Base-by-base conservation (phyloP, 2,113 vertebrate species). In the Thalassoma bifasciatum region DNA sequence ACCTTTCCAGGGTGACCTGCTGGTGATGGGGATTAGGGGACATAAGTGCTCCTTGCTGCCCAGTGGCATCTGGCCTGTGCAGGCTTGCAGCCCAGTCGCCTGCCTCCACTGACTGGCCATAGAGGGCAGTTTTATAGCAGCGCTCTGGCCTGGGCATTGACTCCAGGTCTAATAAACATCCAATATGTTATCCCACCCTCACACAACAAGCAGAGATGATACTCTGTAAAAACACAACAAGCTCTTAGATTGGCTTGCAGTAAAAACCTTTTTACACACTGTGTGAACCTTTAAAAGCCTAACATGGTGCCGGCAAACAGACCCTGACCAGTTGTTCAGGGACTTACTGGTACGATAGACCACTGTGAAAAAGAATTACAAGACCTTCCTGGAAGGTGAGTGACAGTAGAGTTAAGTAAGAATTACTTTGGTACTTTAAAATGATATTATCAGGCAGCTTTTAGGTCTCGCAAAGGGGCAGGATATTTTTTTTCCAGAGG, bases 191-290 rank as follows among this genome's bases (percentile, higher is more conserved):
- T 83, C 82, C 80, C 78, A 82, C 64, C 79, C 85, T 82, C 88
- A 78, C 79, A 82, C 86, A 83, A 88, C 82, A 78, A 81, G 82
- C 76, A 70, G 77, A 80, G 79, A 88, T 84, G 86, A 64, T 74
- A 86, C 89, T 85, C 83, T 91, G 88, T 92, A 92, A 93, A 90
- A 90, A 89, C 87, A 90, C 82, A 83, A 83, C 87, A 90, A 79
- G 75, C 56, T 44, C 50, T 65, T 73, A 74, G 71, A 79, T 84
- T 85, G 87, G 72, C 72, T 61, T 52, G 51, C 84, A 75, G 75
- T 94, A 92, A 93, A 94, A 85, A 49, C 74, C 57, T 86, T 92
- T 93, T 92, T 84, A 91, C 84, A 84, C 77, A 82, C 85, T 85
- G 59, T 72, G 83, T 66, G 82, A 78, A 89, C 80, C 85, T 65